Percentiles rank a stretch among this genome's conserved stretches.
These are phyloP conservation scores for Oscheius onirici DNA, from an alignment of 2,888 invertebrate species.

Conservation along the genomic window DNA sequence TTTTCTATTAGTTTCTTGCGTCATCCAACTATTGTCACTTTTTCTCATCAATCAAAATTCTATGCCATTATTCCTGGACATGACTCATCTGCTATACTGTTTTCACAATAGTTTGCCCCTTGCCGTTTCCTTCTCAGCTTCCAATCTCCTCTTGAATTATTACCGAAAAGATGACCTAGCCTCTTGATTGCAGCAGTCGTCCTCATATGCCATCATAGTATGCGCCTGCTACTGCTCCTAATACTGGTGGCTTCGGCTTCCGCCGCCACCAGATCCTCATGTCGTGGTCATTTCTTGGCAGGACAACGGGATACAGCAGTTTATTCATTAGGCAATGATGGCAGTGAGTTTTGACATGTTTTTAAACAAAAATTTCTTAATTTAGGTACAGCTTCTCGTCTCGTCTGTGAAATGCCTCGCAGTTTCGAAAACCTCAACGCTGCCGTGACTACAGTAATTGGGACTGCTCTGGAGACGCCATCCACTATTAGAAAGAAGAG, in stretches of 20 bases:
- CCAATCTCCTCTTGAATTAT: conserved; percentile 12
- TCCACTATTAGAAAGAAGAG: conserved; percentile 39
- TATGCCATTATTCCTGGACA: not conserved
- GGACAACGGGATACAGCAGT: conserved; percentile 15
- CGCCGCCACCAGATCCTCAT: conserved; percentile 9
- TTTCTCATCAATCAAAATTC: not conserved
- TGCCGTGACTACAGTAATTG: conserved; percentile 40
- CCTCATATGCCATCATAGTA: conserved; percentile 15
- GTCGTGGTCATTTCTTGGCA: conserved; percentile 17
- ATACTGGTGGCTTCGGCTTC: not conserved
- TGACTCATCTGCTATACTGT: conserved; percentile 2
- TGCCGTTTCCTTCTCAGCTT: conserved; percentile 7
- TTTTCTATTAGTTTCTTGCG: not conserved
- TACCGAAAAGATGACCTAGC: not conserved
- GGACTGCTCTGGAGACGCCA: conserved; percentile 41
- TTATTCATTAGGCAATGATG: conserved; percentile 20
- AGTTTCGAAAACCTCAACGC: conserved; percentile 34
- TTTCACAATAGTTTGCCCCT: not conserved
- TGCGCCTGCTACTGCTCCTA: conserved; percentile 9
- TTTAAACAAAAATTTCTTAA: not conserved
- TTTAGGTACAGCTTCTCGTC: not conserved
- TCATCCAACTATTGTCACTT: not conserved
- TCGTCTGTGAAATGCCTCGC: conserved; percentile 37
- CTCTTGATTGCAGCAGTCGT: conserved; percentile 13
- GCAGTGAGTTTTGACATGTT: not conserved